A percentile compares a stretch with the other conserved stretches of the same genome.
phyloP scores from a whole-genome alignment of 2,797 vertebrate genomes.

The Gadopsis bispinosus region DNA sequence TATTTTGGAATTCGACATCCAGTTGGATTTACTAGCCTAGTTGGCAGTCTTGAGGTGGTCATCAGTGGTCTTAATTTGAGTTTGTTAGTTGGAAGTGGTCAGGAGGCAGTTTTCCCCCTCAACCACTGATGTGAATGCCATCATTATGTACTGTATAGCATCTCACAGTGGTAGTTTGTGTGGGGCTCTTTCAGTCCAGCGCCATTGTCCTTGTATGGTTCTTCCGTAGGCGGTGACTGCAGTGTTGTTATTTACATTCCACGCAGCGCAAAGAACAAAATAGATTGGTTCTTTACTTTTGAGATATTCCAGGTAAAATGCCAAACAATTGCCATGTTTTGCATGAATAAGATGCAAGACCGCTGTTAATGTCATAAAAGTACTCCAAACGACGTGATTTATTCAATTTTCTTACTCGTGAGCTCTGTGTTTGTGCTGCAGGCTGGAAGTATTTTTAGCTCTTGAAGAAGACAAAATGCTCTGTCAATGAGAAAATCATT shows the following conservation, averaged over 20 bases:
- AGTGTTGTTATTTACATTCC: constrained; percentile 79
- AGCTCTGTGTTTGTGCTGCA: constrained; percentile 26
- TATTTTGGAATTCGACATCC: constrained; percentile 54
- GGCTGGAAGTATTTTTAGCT: constrained; percentile 48
- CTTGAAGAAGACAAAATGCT: constrained; percentile 37
- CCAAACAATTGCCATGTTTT: constrained; percentile 23
- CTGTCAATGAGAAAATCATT: constrained; percentile 31
- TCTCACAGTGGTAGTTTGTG: constrained; percentile 78
- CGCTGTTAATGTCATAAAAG: constrained; percentile 15
- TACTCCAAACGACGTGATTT: constrained; percentile 6
- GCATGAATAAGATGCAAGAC: constrained; percentile 5
- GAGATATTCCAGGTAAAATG: constrained; percentile 31
- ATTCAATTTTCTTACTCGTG: not conserved
- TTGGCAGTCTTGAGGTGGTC: constrained; percentile 65
- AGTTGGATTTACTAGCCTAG: constrained; percentile 56
- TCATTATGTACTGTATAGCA: constrained; percentile 73
- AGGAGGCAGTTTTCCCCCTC: constrained; percentile 70
- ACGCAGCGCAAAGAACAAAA: constrained; percentile 33
- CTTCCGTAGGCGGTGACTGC: constrained; percentile 73
- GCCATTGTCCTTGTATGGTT: constrained; percentile 74
- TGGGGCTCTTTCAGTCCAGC: constrained; percentile 59
- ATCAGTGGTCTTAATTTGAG: constrained; percentile 75
- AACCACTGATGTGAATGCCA: constrained; percentile 80
- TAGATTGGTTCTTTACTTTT: constrained; percentile 29
- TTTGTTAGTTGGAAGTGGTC: constrained; percentile 82